A percentile compares a stretch with the other conserved stretches of the same genome.
phyloP scores from a whole-genome alignment of 2,797 vertebrate genomes.

The Sus cebifrons region DNA sequence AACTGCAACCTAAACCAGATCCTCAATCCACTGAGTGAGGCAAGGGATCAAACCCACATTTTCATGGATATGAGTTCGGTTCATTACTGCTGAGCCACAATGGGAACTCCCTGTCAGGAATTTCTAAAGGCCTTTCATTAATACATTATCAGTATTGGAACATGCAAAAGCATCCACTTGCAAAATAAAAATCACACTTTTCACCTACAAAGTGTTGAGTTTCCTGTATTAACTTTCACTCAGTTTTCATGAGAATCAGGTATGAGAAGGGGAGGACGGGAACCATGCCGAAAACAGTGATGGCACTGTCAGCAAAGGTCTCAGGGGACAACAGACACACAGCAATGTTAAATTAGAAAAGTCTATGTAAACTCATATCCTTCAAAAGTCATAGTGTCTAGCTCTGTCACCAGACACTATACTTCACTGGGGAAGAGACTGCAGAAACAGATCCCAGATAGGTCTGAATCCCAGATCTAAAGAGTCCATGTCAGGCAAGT shows the following conservation, averaged over 20 bases:
- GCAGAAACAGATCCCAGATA: background rate
- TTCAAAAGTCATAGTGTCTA: background rate
- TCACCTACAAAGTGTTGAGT: conserved; percentile 12
- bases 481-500: background rate
- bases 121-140: conserved; percentile 33
- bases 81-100: no score
- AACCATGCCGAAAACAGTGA: conserved; percentile 17
- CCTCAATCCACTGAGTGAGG: no score
- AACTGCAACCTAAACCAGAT: no score
- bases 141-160: conserved; percentile 1
- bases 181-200: conserved; percentile 34
- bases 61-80: no score
- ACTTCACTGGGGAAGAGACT: background rate
- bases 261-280: background rate
- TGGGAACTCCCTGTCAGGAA: background rate
- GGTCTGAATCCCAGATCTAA: background rate
- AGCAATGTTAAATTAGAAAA: background rate
- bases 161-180: conserved; percentile 16
- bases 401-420: background rate
- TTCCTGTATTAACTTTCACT: conserved; percentile 41
- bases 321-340: background rate
- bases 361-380: background rate
- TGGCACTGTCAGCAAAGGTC: background rate
- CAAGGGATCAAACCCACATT: no score
- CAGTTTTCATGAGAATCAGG: background rate